Evolutionary conservation across 64 coral and sea anemone species (phyloP).

Genomic region (Porites australiensis): DNA sequence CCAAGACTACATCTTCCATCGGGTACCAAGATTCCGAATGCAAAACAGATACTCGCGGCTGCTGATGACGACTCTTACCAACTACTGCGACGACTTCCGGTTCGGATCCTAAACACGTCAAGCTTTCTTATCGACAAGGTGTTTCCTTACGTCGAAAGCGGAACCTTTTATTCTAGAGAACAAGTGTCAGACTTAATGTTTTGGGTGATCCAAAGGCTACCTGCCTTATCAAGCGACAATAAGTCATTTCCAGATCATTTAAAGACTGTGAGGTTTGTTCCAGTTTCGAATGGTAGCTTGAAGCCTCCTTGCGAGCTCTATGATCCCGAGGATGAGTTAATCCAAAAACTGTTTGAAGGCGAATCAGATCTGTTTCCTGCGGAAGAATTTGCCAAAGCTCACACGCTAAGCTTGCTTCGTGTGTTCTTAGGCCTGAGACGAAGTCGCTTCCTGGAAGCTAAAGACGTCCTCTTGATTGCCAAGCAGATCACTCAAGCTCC

Average conservation of each 20-base stretch:
- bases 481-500: slow-evolving; percentile 68
- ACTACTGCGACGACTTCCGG: slow-evolving; percentile 77
- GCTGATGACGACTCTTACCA: slow-evolving; percentile 86
- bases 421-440: slow-evolving; percentile 87
- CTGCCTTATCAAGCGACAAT: slow-evolving; percentile 86
- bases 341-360: slow-evolving; percentile 83
- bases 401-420: slow-evolving; percentile 81
- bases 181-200: slow-evolving; percentile 87
- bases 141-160: slow-evolving; percentile 79
- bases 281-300: slow-evolving; percentile 75
- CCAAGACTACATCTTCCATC: slow-evolving; percentile 78
- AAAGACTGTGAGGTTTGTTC: slow-evolving; percentile 85
- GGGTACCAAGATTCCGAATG: slow-evolving; percentile 25
- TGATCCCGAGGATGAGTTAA: slow-evolving; percentile 86
- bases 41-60: slow-evolving; percentile 76
- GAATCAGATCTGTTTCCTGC: slow-evolving; percentile 81
- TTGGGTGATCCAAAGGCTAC: slow-evolving; percentile 91
- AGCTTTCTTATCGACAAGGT: slow-evolving; percentile 86
- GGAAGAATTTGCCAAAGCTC: slow-evolving; percentile 75
- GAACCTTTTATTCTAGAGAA: slow-evolving; percentile 72
- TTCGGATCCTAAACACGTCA: slow-evolving; percentile 83
- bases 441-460: slow-evolving; percentile 76
- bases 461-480: slow-evolving; percentile 78
- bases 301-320: slow-evolving; percentile 85
- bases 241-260: slow-evolving; percentile 82